A percentile compares a stretch with the other conserved stretches of the same genome.
Evolutionary conservation across 2,113 vertebrate genomes (phyloP).

Genomic region (Carassius gibelio): DNA sequence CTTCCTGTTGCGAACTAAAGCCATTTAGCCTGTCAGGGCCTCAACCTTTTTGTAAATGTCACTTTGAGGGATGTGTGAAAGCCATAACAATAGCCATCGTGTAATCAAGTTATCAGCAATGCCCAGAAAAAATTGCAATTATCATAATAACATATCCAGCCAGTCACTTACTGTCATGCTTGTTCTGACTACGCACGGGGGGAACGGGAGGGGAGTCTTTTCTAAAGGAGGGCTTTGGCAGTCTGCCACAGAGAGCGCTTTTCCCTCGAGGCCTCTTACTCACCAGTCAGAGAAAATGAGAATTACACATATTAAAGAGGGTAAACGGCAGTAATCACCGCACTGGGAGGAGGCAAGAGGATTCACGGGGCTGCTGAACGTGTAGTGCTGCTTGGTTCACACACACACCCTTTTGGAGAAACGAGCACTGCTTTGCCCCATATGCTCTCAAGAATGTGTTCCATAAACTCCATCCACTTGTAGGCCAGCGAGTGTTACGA

Average conservation of each 20-base stretch:
- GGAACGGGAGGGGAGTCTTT: slow-evolving; percentile 65
- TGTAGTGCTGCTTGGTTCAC: slow-evolving; percentile 30
- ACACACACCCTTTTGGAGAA: slow-evolving; percentile 17
- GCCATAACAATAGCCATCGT: slow-evolving; percentile 58
- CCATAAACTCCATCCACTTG: slow-evolving; percentile 34
- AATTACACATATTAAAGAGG: slow-evolving; percentile 83
- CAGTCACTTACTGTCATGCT: slow-evolving; percentile 66
- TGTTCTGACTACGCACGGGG: slow-evolving; percentile 60
- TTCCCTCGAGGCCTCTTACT: slow-evolving; percentile 76
- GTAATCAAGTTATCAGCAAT: slow-evolving; percentile 64
- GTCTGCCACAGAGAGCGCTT: slow-evolving; percentile 72
- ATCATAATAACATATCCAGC: slow-evolving; percentile 68
- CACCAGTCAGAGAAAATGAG: slow-evolving; percentile 80
- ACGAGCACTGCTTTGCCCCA: neutral
- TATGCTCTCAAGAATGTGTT: slow-evolving; percentile 40
- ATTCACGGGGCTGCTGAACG: slow-evolving; percentile 68
- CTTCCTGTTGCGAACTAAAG: slow-evolving; percentile 37
- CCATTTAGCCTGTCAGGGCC: slow-evolving; percentile 55
- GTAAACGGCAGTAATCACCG: slow-evolving; percentile 81
- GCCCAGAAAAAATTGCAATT: slow-evolving; percentile 62
- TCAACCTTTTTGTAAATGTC: slow-evolving; percentile 60
- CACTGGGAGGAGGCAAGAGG: slow-evolving; percentile 71
- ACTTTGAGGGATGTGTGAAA: slow-evolving; percentile 51
- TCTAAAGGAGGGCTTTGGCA: slow-evolving; percentile 74
- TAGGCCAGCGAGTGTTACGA: neutral